Evolutionary conservation across 2,113 vertebrate genomes (phyloP), one percentile per base, ranked within the genome.

Genomic region (Dendrocopos noguchii): DNA sequence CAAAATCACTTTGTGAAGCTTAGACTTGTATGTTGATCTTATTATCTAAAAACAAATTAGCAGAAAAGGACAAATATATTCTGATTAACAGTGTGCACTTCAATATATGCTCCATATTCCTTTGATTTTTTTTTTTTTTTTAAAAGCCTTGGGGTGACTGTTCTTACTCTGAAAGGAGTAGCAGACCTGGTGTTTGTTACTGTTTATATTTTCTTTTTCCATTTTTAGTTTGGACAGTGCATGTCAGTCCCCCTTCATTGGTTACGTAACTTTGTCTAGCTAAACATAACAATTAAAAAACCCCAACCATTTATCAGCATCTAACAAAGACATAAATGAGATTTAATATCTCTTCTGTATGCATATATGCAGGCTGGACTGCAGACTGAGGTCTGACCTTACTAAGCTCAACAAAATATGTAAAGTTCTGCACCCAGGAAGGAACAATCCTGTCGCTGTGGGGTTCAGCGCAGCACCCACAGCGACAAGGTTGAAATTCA

Each of bases 281-380:
- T 67, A 20, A 75, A 65, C 15, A 46, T 22, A 33, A 55, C 34
- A 16, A 55, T 10, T 36, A 56, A 47, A 44, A 0, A 8, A n/a
- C 16, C 33, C 39, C 39, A 39, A 39, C 10, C 39, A 39, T 11
- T 39, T 39, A 39, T 39, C 39, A 39, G 39, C 39, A 39, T 47
- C 20, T 31, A 27, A 71, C 16, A 90, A 61, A 73, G 7, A 16
- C 15, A 12, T 34, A 21, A 44, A 15, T 34, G 29, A 77, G 12
- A 19, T 66, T 31, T 50, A 14, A 64, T 22, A 22, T 7, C 5
- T 71, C 2, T 2, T 15, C 3, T 2, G 3, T 50, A 3, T 5
- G 6, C 13, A 5, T 13, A 2, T 5, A 0, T 42, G 16, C 31
- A 36, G 65, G 22, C 10, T 60, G 66, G 29, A 59, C 36, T 36